phyloP scores from a whole-genome alignment of 1,140 invertebrate genomes.

The Drosophila neocordata region DNA sequence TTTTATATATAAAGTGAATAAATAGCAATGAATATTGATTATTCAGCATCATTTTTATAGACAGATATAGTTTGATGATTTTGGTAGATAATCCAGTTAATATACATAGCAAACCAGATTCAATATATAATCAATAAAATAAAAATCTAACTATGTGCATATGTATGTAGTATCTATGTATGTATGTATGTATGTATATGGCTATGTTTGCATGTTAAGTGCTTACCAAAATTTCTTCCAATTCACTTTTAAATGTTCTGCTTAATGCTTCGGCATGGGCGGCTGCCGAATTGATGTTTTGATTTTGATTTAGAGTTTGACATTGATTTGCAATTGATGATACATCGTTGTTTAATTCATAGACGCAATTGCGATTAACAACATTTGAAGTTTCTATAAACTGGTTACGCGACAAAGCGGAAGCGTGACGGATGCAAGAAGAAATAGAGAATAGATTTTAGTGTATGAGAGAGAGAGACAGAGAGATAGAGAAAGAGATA shows the following conservation, averaged over 20 bases:
- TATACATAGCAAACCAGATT: neutral
- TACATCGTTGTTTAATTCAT: conserved; percentile 74
- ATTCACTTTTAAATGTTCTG: conserved; percentile 79
- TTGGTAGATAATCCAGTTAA: neutral
- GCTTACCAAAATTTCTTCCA: conserved; percentile 79
- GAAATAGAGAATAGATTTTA: conserved; percentile 39
- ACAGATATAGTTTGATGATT: neutral
- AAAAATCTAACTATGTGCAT: no score
- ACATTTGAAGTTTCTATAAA: conserved; percentile 79
- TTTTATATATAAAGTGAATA: no score
- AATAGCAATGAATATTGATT: no score
- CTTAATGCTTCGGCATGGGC: conserved; percentile 72
- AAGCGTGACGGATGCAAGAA: conserved; percentile 21
- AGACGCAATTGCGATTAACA: conserved; percentile 77
- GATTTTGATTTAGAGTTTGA: conserved; percentile 69
- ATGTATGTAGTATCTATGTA: no score
- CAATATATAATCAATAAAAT: neutral
- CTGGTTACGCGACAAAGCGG: conserved; percentile 41
- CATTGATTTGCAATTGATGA: conserved; percentile 65
- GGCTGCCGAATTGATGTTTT: conserved; percentile 64
- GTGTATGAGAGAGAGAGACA: conserved; percentile 46
- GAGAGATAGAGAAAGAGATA: conserved; percentile 44
- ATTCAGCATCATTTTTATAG: no score
- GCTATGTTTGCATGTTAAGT: neutral
- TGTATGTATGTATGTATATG: neutral